These are phyloP conservation scores for Synergus umbraculus DNA, from an alignment of 2,888 invertebrate species.

Conservation along the genomic window DNA sequence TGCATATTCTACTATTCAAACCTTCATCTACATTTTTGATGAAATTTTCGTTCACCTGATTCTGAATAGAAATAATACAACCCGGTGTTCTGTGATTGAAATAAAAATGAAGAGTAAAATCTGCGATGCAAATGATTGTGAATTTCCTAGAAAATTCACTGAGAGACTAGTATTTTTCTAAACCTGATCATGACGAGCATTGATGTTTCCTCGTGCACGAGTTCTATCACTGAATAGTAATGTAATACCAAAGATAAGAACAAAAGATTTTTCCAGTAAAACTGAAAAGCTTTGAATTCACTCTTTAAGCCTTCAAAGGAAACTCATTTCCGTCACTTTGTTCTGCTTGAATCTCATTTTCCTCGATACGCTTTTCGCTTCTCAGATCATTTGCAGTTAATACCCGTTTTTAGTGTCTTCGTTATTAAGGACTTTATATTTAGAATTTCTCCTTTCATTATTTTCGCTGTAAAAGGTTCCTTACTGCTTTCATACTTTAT, in stretches of 20 bases:
- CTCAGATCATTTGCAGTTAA: slow-evolving; percentile 11
- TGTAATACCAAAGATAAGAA: slow-evolving; percentile 7
- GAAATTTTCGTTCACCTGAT: neutral
- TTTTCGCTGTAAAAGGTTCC: neutral
- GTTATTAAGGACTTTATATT: slow-evolving; percentile 17
- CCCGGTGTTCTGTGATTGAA: neutral
- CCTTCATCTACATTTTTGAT: neutral
- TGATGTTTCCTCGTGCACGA: slow-evolving; percentile 13
- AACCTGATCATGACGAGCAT: slow-evolving; percentile 13
- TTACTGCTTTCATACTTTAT: neutral
- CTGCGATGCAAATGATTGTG: neutral
- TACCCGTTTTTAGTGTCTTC: slow-evolving; percentile 21
- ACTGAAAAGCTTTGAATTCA: slow-evolving; percentile 24
- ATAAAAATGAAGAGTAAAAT: neutral
- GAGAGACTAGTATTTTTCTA: neutral
- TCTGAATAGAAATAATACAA: neutral
- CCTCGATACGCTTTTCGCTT: slow-evolving; percentile 18
- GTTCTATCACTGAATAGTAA: slow-evolving; percentile 17
- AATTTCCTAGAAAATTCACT: neutral
- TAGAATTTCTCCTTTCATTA: slow-evolving; percentile 17
- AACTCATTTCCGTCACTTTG: slow-evolving; percentile 38
- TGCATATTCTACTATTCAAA: neutral
- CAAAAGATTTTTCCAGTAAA: slow-evolving; percentile 8
- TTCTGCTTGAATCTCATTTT: slow-evolving; percentile 34
- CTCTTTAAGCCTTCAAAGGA: slow-evolving; percentile 25